Evolutionary conservation across 2,113 vertebrate species (phyloP).

Genomic region (Neogale vison): DNA sequence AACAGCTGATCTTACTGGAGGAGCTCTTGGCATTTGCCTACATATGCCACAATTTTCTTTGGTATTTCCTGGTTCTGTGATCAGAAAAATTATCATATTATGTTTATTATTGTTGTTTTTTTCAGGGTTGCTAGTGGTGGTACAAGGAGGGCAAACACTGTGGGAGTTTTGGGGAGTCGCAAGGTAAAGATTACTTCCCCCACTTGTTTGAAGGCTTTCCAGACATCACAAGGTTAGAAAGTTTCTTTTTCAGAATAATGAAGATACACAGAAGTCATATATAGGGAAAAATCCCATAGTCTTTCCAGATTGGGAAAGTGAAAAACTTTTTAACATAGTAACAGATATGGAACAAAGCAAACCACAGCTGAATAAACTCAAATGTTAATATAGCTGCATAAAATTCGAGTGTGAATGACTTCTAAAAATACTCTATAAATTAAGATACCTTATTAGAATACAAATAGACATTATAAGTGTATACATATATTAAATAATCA

Average conservation of each 20-base stretch:
- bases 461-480: conserved; percentile 12
- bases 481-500: not conserved
- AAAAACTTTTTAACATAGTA: conserved; percentile 17
- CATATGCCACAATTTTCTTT: conserved; percentile 78
- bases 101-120: conserved; percentile 57
- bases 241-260: conserved; percentile 65
- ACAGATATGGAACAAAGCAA: conserved; percentile 32
- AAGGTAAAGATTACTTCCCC: conserved; percentile 76
- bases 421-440: conserved; percentile 48
- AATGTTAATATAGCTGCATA: not conserved
- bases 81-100: conserved; percentile 80
- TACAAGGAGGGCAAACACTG: not conserved
- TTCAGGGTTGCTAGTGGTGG: not conserved
- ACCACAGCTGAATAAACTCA: conserved; percentile 36
- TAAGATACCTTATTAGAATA: conserved; percentile 40
- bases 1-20: conserved; percentile 81
- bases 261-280: conserved; percentile 45
- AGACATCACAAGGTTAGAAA: conserved; percentile 74
- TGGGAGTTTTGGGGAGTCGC: not conserved
- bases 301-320: conserved; percentile 15
- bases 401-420: conserved; percentile 42
- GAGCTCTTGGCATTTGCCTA: conserved; percentile 79
- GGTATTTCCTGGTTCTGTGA: conserved; percentile 81
- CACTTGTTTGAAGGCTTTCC: conserved; percentile 72
- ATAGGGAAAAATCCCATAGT: conserved; percentile 16